Evolutionary conservation across 2,113 vertebrate species (phyloP), one percentile per base, ranked within the genome.

Genomic region (Mirounga angustirostris): DNA sequence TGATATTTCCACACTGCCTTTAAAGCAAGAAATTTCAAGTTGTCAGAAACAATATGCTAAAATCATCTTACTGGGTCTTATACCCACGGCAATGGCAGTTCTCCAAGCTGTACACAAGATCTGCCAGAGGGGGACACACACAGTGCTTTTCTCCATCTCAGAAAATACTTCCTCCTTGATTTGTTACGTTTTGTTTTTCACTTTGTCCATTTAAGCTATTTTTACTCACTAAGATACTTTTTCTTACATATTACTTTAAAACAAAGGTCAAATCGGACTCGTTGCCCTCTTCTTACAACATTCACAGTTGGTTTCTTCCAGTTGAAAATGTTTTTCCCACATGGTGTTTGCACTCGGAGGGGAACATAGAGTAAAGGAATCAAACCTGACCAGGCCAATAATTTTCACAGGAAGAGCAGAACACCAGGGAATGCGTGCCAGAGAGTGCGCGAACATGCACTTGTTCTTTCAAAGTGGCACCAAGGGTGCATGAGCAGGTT

Each of bases 291-390:
- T 50, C 30, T 94, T 81, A 85, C 0, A 13, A 90, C 65, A 94
- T 63, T 94, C 56, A 82, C 59, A 76, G 50, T 90, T 97, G 21
- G 22, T 94, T 98, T 96, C 71, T 94, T 97, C 94, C 93, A 94
- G 14, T 36, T 98, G 96, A 80, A 98, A 98, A 97, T 12, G 24
- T 36, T 63, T 94, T 98, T 95, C 88, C 91, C 91, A 83, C 10
- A 58, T 19, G 90, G 88, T 74, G 15, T 59, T 46, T 56, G 46
- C 92, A 88, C 80, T 98, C 86, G 36, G 33, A 67, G 54, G 54
- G 67, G 81, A 97, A 76, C 40, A 36, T 56, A 56, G 22, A 95
- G 33, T 95, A 95, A n/a, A 93, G 65, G 65, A 84, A 97, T 91
- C 96, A 97, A 89, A 94, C 58, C 82, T 67, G 67, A 46, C 84